Evolutionary conservation across 2,888 invertebrate species (phyloP), one percentile per base, ranked within the genome.

Genomic region (Epinotia nisella): DNA sequence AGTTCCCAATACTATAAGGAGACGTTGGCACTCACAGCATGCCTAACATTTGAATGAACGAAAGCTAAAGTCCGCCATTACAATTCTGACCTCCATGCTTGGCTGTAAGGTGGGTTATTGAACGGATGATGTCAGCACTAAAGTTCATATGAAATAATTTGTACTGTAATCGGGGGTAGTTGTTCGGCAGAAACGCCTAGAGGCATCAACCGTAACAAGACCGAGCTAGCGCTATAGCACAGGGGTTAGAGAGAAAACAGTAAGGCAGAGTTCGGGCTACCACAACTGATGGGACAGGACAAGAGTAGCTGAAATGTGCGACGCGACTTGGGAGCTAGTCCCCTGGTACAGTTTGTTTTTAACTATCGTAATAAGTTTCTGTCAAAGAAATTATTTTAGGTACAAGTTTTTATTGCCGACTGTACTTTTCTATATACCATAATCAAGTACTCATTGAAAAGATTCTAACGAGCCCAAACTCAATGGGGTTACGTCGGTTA

Each of bases 181-280:
- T 70, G 61, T 62, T 70, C 39, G 59, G 51, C 49, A 11, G 51
- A 51, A 65, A 24, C 35, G 71, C 71, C 65, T 41, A 41, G 39
- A 35, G 66, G 66, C 66, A 39, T 21, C 17, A 29, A 17, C n/a
- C 58, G 17, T 35, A 71, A 71, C 71, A 66, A 39, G 60, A 35
- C 62, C 13, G 45, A 66, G 71, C 53, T 49, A 66, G 17, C 65
- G 58, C 39, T 29, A 24, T 11, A 66, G 19, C 19, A 17, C 24
- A 66, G 71, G 24, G 19, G 9, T 45, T 15, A 21, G 13, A 19
- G 1, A 17, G 1, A 60, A 10, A 66, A 71, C 71, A 71, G 59
- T 60, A 69, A 11, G 13, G 1, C 29, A 13, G 9, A 1, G 11
- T 3, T 55, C 0, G 2, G 5, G 15, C 4, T 17, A 11, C 7